phyloP scores from a whole-genome alignment of 2,888 invertebrate genomes.

The Amphipyra berbera region DNA sequence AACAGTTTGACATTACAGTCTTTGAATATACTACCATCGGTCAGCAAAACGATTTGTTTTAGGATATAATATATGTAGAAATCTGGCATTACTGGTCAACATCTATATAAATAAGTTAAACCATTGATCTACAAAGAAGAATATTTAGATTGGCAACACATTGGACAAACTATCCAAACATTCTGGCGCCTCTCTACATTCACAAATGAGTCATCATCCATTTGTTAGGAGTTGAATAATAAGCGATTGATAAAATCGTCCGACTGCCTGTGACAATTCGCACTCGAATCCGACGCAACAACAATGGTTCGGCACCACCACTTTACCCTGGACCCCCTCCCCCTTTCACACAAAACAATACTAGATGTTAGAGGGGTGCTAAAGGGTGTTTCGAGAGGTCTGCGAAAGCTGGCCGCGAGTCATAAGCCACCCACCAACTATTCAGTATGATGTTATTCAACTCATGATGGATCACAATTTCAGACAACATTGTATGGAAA shows the following conservation, averaged over 20 bases:
- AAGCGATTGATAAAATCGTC: slow-evolving; percentile 85
- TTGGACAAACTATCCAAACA: slow-evolving; percentile 44
- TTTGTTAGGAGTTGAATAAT: slow-evolving; percentile 82
- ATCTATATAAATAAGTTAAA: too few species aligned
- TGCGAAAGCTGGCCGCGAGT: slow-evolving; percentile 67
- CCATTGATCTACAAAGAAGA: too few species aligned
- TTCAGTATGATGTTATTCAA: slow-evolving; percentile 85
- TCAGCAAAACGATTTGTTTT: too few species aligned
- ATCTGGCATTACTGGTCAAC: too few species aligned
- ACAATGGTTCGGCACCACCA: slow-evolving; percentile 79
- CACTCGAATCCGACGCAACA: slow-evolving; percentile 83
- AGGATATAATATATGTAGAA: too few species aligned
- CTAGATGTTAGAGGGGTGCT: slow-evolving; percentile 57
- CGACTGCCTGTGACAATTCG: slow-evolving; percentile 86
- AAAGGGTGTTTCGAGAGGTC: slow-evolving; percentile 71
- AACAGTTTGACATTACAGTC: too few species aligned
- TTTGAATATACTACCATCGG: too few species aligned
- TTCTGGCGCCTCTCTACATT: slow-evolving; percentile 54
- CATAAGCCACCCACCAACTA: slow-evolving; percentile 82
- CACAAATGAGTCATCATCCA: slow-evolving; percentile 78
- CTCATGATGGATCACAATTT: slow-evolving; percentile 86
- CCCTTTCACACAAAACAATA: slow-evolving; percentile 61
- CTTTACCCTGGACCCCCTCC: slow-evolving; percentile 63
- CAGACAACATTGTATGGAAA: slow-evolving; percentile 85
- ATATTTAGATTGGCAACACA: slow-evolving; percentile 13